A percentile compares a stretch with the other conserved stretches of the same genome.
These are phyloP conservation scores for Lepus oiostolus DNA, from an alignment of 2,797 vertebrate genomes.

Conservation along the genomic window DNA sequence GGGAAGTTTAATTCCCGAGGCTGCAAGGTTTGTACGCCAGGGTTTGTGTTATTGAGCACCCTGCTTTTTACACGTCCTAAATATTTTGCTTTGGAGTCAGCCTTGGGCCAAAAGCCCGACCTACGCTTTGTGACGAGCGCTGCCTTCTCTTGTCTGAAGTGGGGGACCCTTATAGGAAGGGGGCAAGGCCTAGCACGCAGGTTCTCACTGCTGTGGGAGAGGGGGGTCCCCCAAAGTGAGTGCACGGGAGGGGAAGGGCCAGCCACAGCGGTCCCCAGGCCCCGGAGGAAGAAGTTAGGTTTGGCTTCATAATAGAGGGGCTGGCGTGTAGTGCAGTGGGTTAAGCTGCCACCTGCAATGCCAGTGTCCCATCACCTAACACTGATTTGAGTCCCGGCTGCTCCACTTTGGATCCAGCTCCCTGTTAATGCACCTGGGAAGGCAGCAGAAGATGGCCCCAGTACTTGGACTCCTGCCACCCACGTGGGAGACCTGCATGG, in stretches of 20 bases:
- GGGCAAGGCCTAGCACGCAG: not conserved
- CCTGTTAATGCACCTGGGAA: no score
- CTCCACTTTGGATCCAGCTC: no score
- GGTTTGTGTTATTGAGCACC: not conserved
- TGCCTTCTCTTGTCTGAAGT: not conserved
- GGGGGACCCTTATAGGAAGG: not conserved
- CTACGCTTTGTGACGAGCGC: not conserved
- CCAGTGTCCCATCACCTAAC: no score
- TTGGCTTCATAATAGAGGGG: not conserved
- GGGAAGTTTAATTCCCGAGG: not conserved
- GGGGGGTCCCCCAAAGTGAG: not conserved
- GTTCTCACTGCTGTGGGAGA: not conserved
- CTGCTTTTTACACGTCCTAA: not conserved
- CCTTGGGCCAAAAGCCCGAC: not conserved
- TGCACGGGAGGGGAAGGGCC: not conserved
- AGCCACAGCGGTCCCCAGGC: not conserved
- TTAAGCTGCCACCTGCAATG: no score
- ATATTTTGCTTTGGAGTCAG: not conserved
- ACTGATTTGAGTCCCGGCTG: no score
- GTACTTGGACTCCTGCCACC: no score
- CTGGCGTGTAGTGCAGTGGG: no score
- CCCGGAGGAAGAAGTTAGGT: not conserved
- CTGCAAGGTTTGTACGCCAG: not conserved
- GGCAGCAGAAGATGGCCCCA: no score
- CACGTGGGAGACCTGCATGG: no score